phyloP scores from a whole-genome alignment of 2,888 invertebrate species.

The Nipponacmea schrenckii region DNA sequence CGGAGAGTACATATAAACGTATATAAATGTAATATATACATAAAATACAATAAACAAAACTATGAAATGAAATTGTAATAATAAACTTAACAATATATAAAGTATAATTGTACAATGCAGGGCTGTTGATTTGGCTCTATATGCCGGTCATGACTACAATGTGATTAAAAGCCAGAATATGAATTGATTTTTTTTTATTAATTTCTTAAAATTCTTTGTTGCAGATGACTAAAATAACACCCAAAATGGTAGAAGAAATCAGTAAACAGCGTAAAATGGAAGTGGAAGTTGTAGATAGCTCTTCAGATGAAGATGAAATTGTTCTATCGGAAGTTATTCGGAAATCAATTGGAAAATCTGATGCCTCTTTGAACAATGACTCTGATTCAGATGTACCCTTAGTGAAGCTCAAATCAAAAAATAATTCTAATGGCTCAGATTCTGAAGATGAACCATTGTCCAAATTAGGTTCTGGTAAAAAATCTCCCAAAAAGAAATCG shows the following conservation, averaged over 20 bases:
- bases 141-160: no score
- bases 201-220: conserved; percentile 15
- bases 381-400: conserved; percentile 50
- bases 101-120: no score
- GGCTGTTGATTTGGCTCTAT: no score
- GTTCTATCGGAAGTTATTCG: neutral
- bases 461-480: conserved; percentile 7
- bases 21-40: no score
- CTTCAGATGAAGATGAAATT: neutral
- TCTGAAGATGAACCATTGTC: neutral
- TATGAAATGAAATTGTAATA: no score
- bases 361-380: conserved; percentile 12
- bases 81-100: no score
- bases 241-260: conserved; percentile 43
- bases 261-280: conserved; percentile 38
- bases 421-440: neutral
- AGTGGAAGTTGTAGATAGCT: neutral
- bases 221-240: conserved; percentile 50
- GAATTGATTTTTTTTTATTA: no score
- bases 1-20: no score
- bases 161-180: no score
- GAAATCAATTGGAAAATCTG: neutral
- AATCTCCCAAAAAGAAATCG: conserved; percentile 14
- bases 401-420: conserved; percentile 33
- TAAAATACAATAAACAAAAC: no score